Conservation (phyloP, 2,113 vertebrate genomes). For the Rhabdornis inornatus region DNA sequence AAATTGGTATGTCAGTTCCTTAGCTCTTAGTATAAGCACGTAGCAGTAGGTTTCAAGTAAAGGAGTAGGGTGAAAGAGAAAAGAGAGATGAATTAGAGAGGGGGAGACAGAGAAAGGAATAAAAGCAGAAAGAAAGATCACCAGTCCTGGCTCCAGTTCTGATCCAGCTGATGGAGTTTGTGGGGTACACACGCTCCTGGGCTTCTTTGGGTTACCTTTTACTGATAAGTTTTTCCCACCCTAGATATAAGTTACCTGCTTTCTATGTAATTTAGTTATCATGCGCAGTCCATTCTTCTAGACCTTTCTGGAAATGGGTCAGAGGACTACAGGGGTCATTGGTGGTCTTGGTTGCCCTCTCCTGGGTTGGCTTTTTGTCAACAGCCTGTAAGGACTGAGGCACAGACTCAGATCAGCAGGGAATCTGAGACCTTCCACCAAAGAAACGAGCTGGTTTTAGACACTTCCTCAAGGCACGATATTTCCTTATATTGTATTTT, state of each 20-base stretch:
- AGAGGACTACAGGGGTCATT: neutral
- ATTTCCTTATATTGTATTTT: neutral
- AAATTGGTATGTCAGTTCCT: neutral
- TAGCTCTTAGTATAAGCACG: neutral
- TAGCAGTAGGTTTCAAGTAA: neutral
- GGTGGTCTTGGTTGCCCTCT: neutral
- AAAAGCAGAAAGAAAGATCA: neutral
- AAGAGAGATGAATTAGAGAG: neutral
- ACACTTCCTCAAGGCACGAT: neutral
- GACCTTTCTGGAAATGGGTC: neutral
- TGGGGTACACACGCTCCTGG: fast-evolving
- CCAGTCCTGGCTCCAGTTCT: neutral
- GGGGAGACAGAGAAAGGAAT: neutral
- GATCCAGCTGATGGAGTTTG: neutral
- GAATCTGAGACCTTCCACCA: neutral
- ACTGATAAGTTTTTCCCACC: neutral
- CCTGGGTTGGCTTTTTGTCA: neutral
- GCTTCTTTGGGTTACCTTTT: neutral
- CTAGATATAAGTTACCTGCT: neutral
- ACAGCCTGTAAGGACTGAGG: fast-evolving
- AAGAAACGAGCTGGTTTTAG: neutral
- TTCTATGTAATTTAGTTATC: neutral
- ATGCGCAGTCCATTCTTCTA: neutral
- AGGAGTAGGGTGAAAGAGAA: neutral
- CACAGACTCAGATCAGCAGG: fast-evolving